These are phyloP conservation scores for Lepidostoma basale DNA, from an alignment of 1,140 invertebrate genomes.

Conservation along the genomic window DNA sequence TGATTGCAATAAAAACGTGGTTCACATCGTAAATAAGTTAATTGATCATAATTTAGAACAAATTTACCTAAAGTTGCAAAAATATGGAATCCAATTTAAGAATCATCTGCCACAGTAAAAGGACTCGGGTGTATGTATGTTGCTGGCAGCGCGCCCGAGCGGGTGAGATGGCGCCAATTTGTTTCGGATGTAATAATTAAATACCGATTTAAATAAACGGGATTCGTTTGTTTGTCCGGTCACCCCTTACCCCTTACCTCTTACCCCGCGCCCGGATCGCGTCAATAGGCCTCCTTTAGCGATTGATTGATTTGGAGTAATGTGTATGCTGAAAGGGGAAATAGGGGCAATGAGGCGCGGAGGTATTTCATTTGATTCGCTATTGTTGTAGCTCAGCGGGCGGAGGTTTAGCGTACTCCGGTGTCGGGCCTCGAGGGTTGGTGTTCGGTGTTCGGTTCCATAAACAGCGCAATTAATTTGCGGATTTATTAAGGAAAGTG, in stretches of 20 bases:
- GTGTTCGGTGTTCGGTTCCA: too few species aligned
- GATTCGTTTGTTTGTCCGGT: slow-evolving; percentile 17
- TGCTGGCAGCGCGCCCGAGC: too few species aligned
- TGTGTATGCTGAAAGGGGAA: neutral
- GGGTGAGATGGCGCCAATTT: neutral
- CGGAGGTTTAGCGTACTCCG: neutral
- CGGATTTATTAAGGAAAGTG: too few species aligned
- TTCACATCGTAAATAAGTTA: too few species aligned
- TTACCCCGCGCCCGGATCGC: slow-evolving; percentile 2
- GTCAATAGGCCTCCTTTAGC: slow-evolving; percentile 16
- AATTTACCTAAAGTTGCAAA: too few species aligned
- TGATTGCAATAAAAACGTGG: too few species aligned
- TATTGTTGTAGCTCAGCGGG: neutral
- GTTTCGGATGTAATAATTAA: slow-evolving; percentile 35
- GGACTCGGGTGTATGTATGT: too few species aligned
- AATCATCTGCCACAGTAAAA: too few species aligned
- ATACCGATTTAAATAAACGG: slow-evolving; percentile 30
- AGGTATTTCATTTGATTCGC: slow-evolving; percentile 7
- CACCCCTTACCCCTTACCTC: slow-evolving; percentile 8
- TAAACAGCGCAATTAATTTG: too few species aligned
- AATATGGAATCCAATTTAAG: too few species aligned
- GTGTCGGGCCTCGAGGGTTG: too few species aligned
- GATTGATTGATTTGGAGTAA: slow-evolving; percentile 23
- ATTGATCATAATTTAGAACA: too few species aligned
- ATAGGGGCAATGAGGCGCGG: neutral